Evolutionary conservation across 2,888 invertebrate species (phyloP), one percentile per base, ranked within the genome.

Genomic region (Brachylomia viminalis): DNA sequence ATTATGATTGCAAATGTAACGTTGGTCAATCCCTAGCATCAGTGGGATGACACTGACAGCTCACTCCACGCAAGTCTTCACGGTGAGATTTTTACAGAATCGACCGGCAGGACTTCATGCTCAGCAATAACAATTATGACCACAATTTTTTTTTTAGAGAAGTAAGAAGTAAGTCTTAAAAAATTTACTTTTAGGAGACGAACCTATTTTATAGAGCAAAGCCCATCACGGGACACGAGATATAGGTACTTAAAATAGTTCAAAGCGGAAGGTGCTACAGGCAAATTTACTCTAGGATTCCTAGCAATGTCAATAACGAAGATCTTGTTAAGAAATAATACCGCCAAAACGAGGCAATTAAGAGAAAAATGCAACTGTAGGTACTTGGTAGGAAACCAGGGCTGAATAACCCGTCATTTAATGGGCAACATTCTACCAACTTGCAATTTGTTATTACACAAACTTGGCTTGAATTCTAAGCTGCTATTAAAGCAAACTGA

Each of bases 341-440:
- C 47, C 23, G 42, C 42, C 30, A 56, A 75, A 42, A 47, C 17
- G 20, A 30, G 13, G 42, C 62, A 68, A 82, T 83, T 83, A 82
- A 49, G 49, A 71, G 54, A 52, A 59, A 49, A 30, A 62, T 79
- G 54, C 62, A 59, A 75, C 62, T 45, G 56, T 30, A 56, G 54
- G 27, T 82, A 23, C 83, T 64, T 11, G 59, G n/a, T n/a, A n/a
- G n/a, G 67, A 66, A 72, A 59, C 27, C 54, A 79, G 72, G 77
- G 49, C 33, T 59, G 83, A 71, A 83, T 71, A 71, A 58, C 67
- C 33, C 66, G 66, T 59, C 70, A 80, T 79, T 80, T 78, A 82
- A 82, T 75, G 83, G 82, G 79, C 79, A 66, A 59, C 59, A 56
- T 70, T 82, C 69, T 70, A 54, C 49, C 27, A 49, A 59, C 42